A percentile compares a stretch with the other conserved stretches of the same genome.
These are phyloP conservation scores for Amphiprion clarkii DNA, from an alignment of 2,797 vertebrate genomes.

Conservation along the genomic window DNA sequence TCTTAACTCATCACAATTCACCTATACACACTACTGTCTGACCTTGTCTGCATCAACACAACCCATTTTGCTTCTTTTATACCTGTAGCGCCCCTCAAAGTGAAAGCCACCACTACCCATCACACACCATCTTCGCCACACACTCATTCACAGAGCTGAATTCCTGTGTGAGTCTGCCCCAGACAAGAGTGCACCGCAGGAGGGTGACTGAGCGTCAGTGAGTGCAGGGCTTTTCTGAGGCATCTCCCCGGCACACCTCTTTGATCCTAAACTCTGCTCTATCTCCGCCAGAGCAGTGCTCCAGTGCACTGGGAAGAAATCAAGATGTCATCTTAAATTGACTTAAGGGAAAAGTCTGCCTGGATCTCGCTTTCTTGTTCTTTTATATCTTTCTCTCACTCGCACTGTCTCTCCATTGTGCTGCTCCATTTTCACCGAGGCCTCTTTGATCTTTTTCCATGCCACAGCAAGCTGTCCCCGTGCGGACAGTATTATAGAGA, in stretches of 20 bases:
- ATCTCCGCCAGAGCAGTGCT: conserved; percentile 73
- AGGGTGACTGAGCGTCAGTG: conserved; percentile 70
- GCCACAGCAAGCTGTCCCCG: conserved; percentile 67
- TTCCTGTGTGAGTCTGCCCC: conserved; percentile 53
- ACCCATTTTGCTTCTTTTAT: conserved; percentile 24
- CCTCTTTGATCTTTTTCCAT: conserved; percentile 81
- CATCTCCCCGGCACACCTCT: conserved; percentile 72
- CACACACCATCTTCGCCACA: conserved; percentile 29
- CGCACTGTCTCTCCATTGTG: conserved; percentile 61
- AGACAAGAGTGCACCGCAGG: conserved; percentile 66
- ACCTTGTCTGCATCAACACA: conserved; percentile 27
- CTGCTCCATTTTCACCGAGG: conserved; percentile 71
- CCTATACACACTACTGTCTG: conserved; percentile 11
- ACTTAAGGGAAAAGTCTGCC: conserved; percentile 79
- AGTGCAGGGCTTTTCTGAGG: conserved; percentile 70
- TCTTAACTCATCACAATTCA: conserved; percentile 12
- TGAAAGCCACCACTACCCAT: conserved; percentile 33
- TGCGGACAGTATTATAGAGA: conserved; percentile 59
- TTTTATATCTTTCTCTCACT: conserved; percentile 67
- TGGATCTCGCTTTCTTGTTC: conserved; percentile 76
- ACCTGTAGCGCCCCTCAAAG: conserved; percentile 30
- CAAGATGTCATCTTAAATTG: conserved; percentile 87
- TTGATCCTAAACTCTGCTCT: conserved; percentile 85
- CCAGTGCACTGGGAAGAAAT: conserved; percentile 79
- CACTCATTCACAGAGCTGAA: conserved; percentile 38